Conservation (phyloP, 2,113 vertebrate genomes). For the Hippocampus abdominalis region DNA sequence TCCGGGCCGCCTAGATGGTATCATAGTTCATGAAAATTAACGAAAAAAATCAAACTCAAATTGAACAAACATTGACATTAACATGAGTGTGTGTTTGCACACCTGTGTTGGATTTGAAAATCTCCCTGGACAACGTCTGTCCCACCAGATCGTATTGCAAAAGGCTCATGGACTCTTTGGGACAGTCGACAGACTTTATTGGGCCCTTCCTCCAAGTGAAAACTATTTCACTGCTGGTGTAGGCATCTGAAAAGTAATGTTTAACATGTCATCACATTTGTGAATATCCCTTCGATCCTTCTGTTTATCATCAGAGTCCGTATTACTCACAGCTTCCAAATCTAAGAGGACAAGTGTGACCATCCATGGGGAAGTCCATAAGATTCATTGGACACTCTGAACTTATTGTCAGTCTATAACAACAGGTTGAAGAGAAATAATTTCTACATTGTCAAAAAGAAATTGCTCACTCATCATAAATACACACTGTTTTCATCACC, state of each 20-base stretch:
- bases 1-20: too few relatives aligned
- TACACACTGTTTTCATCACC: conserved; percentile 42
- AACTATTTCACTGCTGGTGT: conserved; percentile 72
- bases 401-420: conserved; percentile 70
- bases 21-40: too few relatives aligned
- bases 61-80: too few relatives aligned
- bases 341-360: conserved; percentile 75
- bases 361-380: conserved; percentile 77
- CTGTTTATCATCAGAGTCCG: conserved; percentile 1
- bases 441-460: background rate
- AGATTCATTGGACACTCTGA: conserved; percentile 77
- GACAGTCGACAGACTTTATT: conserved; percentile 69
- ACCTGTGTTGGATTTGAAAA: conserved; percentile 74
- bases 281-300: conserved; percentile 1
- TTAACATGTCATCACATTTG: background rate
- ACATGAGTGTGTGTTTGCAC: background rate
- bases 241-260: conserved; percentile 65
- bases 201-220: conserved; percentile 78
- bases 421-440: conserved; percentile 6
- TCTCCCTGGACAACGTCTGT: conserved; percentile 69
- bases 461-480: background rate
- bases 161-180: conserved; percentile 76
- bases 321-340: conserved; percentile 77
- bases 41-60: too few relatives aligned
- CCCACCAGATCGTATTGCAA: conserved; percentile 77